Conservation (phyloP, 2,888 invertebrate genomes). For the Penaeus monodon region DNA sequence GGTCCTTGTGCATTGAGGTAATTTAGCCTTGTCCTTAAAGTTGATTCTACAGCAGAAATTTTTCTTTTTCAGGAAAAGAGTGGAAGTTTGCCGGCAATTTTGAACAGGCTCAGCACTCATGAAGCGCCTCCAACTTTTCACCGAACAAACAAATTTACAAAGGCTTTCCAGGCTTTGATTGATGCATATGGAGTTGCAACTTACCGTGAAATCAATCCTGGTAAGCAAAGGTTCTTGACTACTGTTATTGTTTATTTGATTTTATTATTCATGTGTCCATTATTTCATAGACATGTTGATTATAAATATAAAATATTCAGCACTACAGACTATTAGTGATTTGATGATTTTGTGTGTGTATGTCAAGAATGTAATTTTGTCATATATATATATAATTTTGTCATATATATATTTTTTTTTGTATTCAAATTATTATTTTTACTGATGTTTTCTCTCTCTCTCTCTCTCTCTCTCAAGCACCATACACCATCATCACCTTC, state of each 20-base stretch:
- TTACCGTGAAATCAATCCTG: conserved; percentile 96
- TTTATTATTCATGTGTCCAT: too few species aligned
- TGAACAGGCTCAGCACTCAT: conserved; percentile 91
- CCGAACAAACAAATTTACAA: conserved; percentile 95
- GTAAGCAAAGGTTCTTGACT: conserved; percentile 69
- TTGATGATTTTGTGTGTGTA: too few species aligned
- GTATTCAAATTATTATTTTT: conserved; percentile 19
- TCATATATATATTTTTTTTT: conserved; percentile 9
- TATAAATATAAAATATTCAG: too few species aligned
- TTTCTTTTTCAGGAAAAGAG: conserved; percentile 75
- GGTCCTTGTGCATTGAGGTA: neutral
- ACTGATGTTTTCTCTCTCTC: conserved; percentile 19
- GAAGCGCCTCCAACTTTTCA: conserved; percentile 95
- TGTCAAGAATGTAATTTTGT: neutral
- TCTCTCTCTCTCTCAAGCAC: conserved; percentile 75
- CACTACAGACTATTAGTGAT: too few species aligned
- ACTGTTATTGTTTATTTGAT: too few species aligned
- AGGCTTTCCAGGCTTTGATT: conserved; percentile 93
- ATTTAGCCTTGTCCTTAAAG: neutral
- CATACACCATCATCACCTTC: conserved; percentile 96
- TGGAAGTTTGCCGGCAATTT: conserved; percentile 77
- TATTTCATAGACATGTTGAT: too few species aligned
- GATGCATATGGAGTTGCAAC: conserved; percentile 96
- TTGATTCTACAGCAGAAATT: neutral
- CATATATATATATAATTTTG: conserved; percentile 14